Evolutionary conservation across 2,888 invertebrate genomes (phyloP).

Genomic region (Drosophila falleni): DNA sequence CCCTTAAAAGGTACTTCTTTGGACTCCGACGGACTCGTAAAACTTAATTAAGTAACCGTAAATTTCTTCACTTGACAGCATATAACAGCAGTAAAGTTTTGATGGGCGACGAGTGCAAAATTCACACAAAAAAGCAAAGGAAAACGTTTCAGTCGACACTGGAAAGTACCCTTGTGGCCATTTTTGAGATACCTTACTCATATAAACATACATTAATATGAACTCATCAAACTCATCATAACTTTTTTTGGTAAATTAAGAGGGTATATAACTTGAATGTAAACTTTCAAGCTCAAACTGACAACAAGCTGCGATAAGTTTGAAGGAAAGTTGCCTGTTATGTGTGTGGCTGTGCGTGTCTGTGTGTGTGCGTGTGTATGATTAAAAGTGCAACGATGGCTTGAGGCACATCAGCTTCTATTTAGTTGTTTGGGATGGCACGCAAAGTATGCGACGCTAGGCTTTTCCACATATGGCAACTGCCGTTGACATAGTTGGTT

Average conservation of each 20-base stretch:
- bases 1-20: conserved; percentile 1
- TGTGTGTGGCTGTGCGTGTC: background rate
- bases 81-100: conserved; percentile 39
- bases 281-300: conserved; percentile 32
- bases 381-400: conserved; percentile 31
- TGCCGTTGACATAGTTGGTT: conserved; percentile 53
- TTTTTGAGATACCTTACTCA: background rate
- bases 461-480: conserved; percentile 45
- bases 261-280: conserved; percentile 5
- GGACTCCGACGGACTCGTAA: conserved; percentile 26
- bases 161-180: background rate
- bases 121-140: conserved; percentile 15
- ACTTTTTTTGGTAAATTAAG: background rate
- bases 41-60: conserved; percentile 67
- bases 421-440: conserved; percentile 48
- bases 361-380: conserved; percentile 8
- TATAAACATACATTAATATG: background rate
- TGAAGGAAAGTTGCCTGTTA: conserved; percentile 35
- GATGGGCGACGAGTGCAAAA: conserved; percentile 38
- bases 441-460: conserved; percentile 47
- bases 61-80: conserved; percentile 59
- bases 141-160: background rate
- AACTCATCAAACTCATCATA: background rate
- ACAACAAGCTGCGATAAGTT: conserved; percentile 17
- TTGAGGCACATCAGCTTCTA: conserved; percentile 40